These are phyloP conservation scores for Hydrolagus colliei DNA, from an alignment of 2,797 vertebrate species.

Conservation along the genomic window DNA sequence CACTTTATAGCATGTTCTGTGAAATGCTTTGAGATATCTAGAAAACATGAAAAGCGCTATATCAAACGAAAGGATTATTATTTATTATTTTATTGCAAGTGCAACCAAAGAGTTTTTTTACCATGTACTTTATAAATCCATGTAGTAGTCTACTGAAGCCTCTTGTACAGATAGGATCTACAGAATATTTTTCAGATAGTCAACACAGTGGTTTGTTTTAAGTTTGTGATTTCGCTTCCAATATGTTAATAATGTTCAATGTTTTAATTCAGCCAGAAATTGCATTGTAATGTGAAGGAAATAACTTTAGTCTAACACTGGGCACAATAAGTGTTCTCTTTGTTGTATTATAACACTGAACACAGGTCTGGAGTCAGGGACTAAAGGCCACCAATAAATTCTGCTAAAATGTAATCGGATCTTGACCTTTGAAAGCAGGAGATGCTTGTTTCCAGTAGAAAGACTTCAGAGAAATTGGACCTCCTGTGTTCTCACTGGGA, in stretches of 20 bases:
- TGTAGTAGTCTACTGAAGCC: constrained; percentile 35
- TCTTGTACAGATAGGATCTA: background rate
- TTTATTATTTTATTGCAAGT: background rate
- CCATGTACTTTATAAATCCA: constrained; percentile 25
- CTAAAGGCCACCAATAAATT: constrained; percentile 20
- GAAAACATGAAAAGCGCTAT: no score
- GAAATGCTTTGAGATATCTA: no score
- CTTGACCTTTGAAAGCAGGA: constrained; percentile 28
- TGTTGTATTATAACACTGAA: constrained; percentile 39
- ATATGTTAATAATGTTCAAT: background rate
- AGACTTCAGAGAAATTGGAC: constrained; percentile 34
- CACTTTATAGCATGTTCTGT: no score
- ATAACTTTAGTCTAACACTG: constrained; percentile 35
- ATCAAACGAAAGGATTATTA: no score
- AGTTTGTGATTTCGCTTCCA: background rate
- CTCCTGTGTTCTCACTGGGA: constrained; percentile 31
- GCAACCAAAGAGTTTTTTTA: constrained; percentile 29
- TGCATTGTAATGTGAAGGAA: constrained; percentile 27
- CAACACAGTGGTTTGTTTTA: background rate
- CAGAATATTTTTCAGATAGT: background rate
- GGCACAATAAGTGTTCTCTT: constrained; percentile 33
- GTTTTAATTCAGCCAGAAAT: background rate
- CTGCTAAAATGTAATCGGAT: constrained; percentile 33
- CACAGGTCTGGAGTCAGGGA: constrained; percentile 33
- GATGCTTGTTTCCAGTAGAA: constrained; percentile 31